phyloP scores from a whole-genome alignment of 2,797 vertebrate species.

The Numenius phaeopus region DNA sequence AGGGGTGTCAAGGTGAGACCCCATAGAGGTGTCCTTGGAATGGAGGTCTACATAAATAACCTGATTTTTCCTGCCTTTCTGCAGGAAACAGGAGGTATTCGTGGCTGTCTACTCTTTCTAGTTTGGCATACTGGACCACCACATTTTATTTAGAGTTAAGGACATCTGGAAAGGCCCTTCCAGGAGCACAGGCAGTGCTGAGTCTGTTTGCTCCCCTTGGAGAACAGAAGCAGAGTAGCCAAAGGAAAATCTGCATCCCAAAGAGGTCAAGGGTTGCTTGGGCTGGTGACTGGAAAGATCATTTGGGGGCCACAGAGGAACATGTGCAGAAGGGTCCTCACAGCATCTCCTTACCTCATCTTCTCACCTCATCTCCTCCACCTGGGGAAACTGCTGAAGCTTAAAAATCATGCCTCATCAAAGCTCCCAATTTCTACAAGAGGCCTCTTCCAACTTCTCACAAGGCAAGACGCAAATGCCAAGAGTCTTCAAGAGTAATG shows the following conservation, averaged over 20 bases:
- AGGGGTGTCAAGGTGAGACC: neutral
- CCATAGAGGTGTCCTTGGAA: neutral
- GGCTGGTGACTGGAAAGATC: neutral
- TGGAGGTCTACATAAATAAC: accelerated
- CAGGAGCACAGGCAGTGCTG: neutral
- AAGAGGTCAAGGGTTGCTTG: neutral
- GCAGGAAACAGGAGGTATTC: neutral
- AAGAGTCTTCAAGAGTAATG: neutral
- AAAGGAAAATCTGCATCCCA: neutral
- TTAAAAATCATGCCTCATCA: neutral
- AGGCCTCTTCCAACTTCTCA: neutral
- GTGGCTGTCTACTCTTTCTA: neutral
- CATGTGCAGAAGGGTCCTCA: neutral
- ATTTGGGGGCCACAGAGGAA: neutral
- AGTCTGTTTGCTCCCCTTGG: neutral
- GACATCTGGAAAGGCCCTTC: neutral
- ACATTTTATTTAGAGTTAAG: neutral
- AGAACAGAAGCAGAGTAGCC: neutral
- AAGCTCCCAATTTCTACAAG: neutral
- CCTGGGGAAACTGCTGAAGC: neutral
- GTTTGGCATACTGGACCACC: neutral
- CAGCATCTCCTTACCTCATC: neutral
- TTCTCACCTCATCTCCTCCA: neutral
- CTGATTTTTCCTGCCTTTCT: neutral
- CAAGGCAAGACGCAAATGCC: neutral